phyloP scores from a whole-genome alignment of 2,113 vertebrate genomes.

The Scomber scombrus region DNA sequence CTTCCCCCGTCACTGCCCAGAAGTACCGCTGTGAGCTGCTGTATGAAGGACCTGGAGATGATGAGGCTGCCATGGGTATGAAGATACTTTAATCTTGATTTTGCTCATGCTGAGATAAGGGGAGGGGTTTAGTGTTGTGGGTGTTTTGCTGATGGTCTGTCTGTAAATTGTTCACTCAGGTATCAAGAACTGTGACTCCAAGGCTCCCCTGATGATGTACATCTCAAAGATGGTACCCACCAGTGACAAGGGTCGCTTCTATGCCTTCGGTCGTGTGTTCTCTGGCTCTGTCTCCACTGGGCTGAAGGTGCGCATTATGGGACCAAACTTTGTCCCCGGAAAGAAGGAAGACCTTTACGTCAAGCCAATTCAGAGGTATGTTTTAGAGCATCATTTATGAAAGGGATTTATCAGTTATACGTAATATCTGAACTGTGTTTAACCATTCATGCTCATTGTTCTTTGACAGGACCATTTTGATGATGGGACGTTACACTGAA shows the following conservation, averaged over 20 bases:
- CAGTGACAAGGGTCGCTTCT: constrained; percentile 95
- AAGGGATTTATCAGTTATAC: neutral
- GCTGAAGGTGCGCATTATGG: constrained; percentile 96
- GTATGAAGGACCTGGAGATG: constrained; percentile 94
- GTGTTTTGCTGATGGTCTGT: neutral
- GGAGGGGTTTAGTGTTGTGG: fast-evolving
- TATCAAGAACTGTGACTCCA: constrained; percentile 96
- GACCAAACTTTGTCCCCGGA: constrained; percentile 94
- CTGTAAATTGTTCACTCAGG: constrained; percentile 73
- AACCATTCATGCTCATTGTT: neutral
- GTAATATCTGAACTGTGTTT: neutral
- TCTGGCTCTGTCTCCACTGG: constrained; percentile 93
- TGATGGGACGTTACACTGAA: constrained; percentile 97
- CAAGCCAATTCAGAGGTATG: constrained; percentile 97
- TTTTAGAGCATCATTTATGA: neutral
- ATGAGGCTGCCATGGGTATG: constrained; percentile 95
- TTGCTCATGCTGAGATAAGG: neutral
- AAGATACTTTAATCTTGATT: neutral
- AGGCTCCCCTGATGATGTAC: constrained; percentile 97
- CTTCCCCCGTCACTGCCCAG: constrained; percentile 96
- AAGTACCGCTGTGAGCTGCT: constrained; percentile 96
- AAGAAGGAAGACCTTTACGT: constrained; percentile 97
- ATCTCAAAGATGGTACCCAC: constrained; percentile 99
- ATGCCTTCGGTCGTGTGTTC: constrained; percentile 96
- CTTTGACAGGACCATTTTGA: constrained; percentile 91